These are phyloP conservation scores for Poeciliopsis retropinna DNA, from an alignment of 2,113 vertebrate species.

Conservation along the genomic window DNA sequence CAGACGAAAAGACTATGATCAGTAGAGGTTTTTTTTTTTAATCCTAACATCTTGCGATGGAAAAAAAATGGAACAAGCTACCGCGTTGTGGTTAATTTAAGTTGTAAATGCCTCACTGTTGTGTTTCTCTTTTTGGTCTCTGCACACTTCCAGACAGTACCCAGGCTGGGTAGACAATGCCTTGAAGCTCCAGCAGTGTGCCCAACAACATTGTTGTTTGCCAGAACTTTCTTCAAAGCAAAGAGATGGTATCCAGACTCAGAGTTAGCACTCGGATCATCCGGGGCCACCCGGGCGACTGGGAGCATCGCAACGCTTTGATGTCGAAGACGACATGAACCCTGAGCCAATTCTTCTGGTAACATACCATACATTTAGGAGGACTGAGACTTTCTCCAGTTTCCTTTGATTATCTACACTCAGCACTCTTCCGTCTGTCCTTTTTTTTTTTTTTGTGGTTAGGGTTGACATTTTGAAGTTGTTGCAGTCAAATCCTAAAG, in stretches of 20 bases:
- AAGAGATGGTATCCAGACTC: conserved; percentile 43
- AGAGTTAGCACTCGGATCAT: conserved; percentile 29
- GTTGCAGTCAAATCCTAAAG: not conserved
- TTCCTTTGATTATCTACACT: conserved; percentile 14
- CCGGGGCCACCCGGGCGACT: conserved; percentile 35
- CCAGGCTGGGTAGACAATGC: conserved; percentile 17
- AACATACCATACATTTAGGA: not conserved
- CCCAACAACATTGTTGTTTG: conserved; percentile 35
- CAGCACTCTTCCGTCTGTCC: conserved; percentile 3
- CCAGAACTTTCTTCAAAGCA: conserved; percentile 40
- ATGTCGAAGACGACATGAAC: conserved; percentile 17
- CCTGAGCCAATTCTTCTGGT: conserved; percentile 3
- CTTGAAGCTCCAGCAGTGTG: conserved; percentile 32
- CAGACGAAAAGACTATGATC: not conserved
- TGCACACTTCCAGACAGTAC: conserved; percentile 38
- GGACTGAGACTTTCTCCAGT: not conserved
- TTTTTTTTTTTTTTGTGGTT: not conserved
- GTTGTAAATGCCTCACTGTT: not conserved
- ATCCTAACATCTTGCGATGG: not conserved
- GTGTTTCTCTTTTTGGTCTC: conserved; percentile 22
- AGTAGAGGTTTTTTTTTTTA: not conserved
- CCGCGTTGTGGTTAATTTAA: not conserved
- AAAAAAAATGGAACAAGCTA: not conserved
- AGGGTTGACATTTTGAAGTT: not conserved
- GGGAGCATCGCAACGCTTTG: conserved; percentile 7